Conservation (phyloP, 2,113 vertebrate genomes). For the Pollachius pollachius region DNA sequence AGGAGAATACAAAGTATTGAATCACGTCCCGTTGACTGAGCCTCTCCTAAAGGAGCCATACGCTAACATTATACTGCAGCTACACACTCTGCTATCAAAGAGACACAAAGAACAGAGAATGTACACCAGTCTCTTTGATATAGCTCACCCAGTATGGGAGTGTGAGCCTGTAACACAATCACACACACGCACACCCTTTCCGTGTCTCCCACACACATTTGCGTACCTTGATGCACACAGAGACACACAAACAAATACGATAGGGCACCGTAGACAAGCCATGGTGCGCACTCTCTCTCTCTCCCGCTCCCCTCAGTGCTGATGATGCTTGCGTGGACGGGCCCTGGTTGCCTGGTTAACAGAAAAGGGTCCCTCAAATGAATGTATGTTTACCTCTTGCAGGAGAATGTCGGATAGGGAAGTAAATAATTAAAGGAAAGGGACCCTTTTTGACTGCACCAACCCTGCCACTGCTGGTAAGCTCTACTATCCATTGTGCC, state of each 20-base stretch:
- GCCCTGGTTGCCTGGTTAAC: constrained; percentile 70
- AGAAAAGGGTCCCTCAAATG: constrained; percentile 80
- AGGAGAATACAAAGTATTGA: too few relatives aligned
- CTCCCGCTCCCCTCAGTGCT: constrained; percentile 51
- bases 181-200: constrained; percentile 4
- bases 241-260: constrained; percentile 43
- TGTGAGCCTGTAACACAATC: constrained; percentile 10
- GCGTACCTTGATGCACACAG: constrained; percentile 10
- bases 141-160: constrained; percentile 39
- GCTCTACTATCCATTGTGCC: constrained; percentile 80
- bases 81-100: not conserved
- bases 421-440: constrained; percentile 85
- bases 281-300: constrained; percentile 13
- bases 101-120: not conserved
- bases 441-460: constrained; percentile 83
- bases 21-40: constrained; percentile 10
- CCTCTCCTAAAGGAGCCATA: not conserved
- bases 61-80: too few relatives aligned
- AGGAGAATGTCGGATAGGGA: constrained; percentile 85
- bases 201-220: not conserved
- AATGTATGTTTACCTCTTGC: constrained; percentile 84
- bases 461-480: constrained; percentile 85
- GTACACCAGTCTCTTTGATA: constrained; percentile 16
- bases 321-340: constrained; percentile 75
- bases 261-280: constrained; percentile 57